These are phyloP conservation scores for Caenorhabditis sp. DNA, from an alignment of 2,888 invertebrate genomes.

Conservation along the genomic window DNA sequence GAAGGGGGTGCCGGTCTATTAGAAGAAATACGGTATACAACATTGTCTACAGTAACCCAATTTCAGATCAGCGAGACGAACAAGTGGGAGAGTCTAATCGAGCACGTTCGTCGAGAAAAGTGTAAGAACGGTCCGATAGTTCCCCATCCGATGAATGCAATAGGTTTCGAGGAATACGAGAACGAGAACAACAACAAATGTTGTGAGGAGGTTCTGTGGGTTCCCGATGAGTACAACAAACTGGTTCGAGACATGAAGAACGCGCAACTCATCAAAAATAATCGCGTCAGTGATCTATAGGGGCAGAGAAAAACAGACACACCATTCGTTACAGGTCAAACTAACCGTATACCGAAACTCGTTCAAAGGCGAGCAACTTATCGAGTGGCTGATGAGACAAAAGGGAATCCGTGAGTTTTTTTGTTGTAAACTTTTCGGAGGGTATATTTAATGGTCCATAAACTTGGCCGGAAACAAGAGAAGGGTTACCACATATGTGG, in stretches of 20 bases:
- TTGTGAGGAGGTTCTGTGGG: conserved; percentile 66
- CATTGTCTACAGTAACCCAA: conserved; percentile 14
- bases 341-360: conserved; percentile 82
- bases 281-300: conserved; percentile 78
- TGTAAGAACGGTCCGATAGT: conserved; percentile 56
- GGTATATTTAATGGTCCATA: conserved; percentile 33
- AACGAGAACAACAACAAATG: conserved; percentile 59
- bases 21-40: neutral
- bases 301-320: neutral
- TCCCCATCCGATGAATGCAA: conserved; percentile 65
- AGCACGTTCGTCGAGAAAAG: conserved; percentile 76
- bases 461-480: conserved; percentile 39
- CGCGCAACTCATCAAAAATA: conserved; percentile 84
- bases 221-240: conserved; percentile 72
- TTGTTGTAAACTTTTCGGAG: too few species aligned
- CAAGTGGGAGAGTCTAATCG: conserved; percentile 76
- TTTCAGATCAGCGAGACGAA: conserved; percentile 62
- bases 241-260: conserved; percentile 79
- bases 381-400: conserved; percentile 84
- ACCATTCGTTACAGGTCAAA: conserved; percentile 78
- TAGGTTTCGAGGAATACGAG: conserved; percentile 62
- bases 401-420: conserved; percentile 83
- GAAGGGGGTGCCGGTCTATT: too few species aligned
- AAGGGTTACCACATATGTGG: conserved; percentile 25
- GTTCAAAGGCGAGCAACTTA: conserved; percentile 84